Evolutionary conservation across 2,797 vertebrate species (phyloP).

Genomic region (Aeoliscus strigatus): DNA sequence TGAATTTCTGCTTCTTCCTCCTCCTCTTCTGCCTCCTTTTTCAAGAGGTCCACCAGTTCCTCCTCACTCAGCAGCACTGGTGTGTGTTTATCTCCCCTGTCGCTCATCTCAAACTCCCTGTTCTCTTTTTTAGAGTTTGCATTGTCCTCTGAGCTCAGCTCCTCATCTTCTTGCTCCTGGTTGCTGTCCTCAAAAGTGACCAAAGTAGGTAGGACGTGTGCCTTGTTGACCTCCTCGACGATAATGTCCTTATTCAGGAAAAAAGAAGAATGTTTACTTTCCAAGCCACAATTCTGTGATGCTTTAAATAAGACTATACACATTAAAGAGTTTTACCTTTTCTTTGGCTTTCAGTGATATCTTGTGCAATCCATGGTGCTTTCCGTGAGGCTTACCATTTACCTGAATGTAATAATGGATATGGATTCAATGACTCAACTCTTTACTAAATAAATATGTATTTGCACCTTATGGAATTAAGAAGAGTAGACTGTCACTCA

Average conservation of each 20-base stretch:
- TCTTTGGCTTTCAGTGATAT: constrained; percentile 46
- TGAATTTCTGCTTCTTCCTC: constrained; percentile 46
- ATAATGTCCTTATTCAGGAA: constrained; percentile 43
- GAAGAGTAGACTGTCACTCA: constrained; percentile 53
- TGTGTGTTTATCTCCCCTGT: constrained; percentile 34
- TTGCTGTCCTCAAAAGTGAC: constrained; percentile 58
- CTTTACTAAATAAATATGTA: too few relatives aligned
- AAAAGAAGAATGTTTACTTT: neutral
- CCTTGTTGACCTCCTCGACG: constrained; percentile 46
- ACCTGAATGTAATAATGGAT: constrained; percentile 48
- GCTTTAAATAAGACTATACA: neutral
- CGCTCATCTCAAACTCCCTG: constrained; percentile 14
- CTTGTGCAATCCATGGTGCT: constrained; percentile 53
- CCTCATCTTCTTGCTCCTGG: constrained; percentile 61
- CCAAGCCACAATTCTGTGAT: neutral
- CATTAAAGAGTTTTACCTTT: constrained; percentile 52
- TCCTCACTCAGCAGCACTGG: constrained; percentile 71
- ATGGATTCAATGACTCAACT: neutral
- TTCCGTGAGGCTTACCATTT: constrained; percentile 64
- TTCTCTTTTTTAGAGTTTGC: constrained; percentile 32
- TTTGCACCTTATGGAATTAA: too few relatives aligned
- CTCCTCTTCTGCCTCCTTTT: constrained; percentile 50
- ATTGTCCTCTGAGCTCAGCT: constrained; percentile 54
- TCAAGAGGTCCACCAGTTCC: constrained; percentile 62
- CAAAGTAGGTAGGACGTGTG: constrained; percentile 56